Evolutionary conservation across 2,113 vertebrate genomes (phyloP).

Genomic region (Dicrurus megarhynchus): DNA sequence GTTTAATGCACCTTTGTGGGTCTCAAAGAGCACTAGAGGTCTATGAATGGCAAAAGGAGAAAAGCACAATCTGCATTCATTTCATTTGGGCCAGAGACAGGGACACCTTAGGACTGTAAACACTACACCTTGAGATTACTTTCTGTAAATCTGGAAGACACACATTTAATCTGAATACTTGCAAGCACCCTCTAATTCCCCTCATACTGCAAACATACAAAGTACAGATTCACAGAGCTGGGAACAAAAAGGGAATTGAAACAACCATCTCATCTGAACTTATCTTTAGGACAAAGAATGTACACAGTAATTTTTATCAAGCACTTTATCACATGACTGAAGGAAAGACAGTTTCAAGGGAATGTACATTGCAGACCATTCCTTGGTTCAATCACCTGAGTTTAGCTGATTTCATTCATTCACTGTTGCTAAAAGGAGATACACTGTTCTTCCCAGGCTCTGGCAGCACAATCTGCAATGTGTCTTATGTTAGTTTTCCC

Average conservation of each 20-base stretch:
- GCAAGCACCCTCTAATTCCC: neutral
- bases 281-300: neutral
- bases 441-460: neutral
- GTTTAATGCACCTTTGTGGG: neutral
- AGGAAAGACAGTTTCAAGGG: neutral
- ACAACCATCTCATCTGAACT: conserved; percentile 5
- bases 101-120: neutral
- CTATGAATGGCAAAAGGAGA: neutral
- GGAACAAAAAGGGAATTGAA: conserved; percentile 40
- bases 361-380: neutral
- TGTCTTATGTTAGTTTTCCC: neutral
- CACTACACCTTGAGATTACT: neutral
- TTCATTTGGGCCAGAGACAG: neutral
- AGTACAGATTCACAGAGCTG: neutral
- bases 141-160: neutral
- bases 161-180: neutral
- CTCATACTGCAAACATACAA: neutral
- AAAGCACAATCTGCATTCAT: neutral
- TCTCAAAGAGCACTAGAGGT: neutral
- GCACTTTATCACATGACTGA: neutral
- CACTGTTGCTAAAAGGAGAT: neutral
- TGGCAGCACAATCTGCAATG: neutral
- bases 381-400: neutral
- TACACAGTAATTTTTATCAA: neutral
- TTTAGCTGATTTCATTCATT: neutral